Base-by-base conservation (phyloP, 2,888 invertebrate species). In the Athalia rosae region DNA sequence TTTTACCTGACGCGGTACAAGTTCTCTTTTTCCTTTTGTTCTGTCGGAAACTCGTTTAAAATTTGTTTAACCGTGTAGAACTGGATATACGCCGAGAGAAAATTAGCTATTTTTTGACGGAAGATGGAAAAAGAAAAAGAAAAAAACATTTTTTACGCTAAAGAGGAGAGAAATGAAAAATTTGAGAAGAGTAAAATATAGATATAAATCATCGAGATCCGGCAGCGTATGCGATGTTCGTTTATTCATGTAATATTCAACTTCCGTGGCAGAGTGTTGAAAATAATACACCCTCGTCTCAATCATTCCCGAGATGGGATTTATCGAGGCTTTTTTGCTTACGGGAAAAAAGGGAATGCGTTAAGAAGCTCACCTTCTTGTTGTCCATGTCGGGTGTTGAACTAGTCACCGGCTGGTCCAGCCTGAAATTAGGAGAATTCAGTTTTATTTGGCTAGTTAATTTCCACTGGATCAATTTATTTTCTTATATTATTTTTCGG, bases 361-460 rank as follows among this genome's bases (percentile, higher is more conserved):
- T 66, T 7, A 43, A 11, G 53, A 15, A 63, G 15, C 78, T 79
- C 83, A 92, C 92, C 89, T 92, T 92, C 89, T 94, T 94, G 88
- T 92, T 93, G 90, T 94, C 94, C 94, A 94, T 94, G 88, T 91
- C 91, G 84, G 91, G 92, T 88, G 90, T 91, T 90, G 90, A 91
- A 87, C 93, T 93, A 82, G 93, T 91, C 87, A 93, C 92, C 83
- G 94, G 94, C 87, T 94, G 94, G 88, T 94, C 94, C 91, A 95
- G 92, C 94, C 95, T 95, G 91, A 13, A 88, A 88, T 78, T 82
- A 81, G 8, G 43, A 41, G 48, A 6, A 28, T 28, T 28, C 28
- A 28, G 2, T 28, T 28, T 28, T 28, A 28, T 1, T 28, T 28
- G 28, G 28, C 2, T 28, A 28, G 28, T 28, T 2, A 1, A 7